phyloP scores from a whole-genome alignment of 2,888 invertebrate genomes.

The Microctonus aethiopoides region DNA sequence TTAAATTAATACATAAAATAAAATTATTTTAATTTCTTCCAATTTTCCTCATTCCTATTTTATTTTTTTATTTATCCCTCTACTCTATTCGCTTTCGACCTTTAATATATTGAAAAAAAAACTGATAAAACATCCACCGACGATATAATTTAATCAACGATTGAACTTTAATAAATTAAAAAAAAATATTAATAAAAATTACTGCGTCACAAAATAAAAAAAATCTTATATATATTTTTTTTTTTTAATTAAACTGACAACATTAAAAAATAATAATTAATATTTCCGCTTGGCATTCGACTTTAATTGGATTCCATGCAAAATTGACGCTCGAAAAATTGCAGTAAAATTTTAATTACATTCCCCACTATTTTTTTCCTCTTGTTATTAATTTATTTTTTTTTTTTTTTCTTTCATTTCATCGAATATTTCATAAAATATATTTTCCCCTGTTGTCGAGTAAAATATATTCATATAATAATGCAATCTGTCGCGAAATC shows the following conservation, averaged over 20 bases:
- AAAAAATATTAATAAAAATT: too few relatives aligned
- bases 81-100: too few relatives aligned
- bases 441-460: neutral
- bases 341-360: constrained; percentile 51
- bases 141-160: too few relatives aligned
- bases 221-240: too few relatives aligned
- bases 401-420: neutral
- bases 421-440: constrained; percentile 9
- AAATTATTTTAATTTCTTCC: too few relatives aligned
- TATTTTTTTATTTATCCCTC: too few relatives aligned
- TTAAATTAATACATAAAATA: too few relatives aligned
- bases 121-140: too few relatives aligned
- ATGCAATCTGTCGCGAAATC: neutral
- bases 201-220: too few relatives aligned
- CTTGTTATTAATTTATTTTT: constrained; percentile 18
- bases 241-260: constrained; percentile 21
- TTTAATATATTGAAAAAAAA: too few relatives aligned
- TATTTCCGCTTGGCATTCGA: constrained; percentile 29
- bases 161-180: too few relatives aligned
- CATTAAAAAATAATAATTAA: constrained; percentile 30
- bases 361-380: constrained; percentile 33
- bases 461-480: neutral
- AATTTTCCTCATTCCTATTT: too few relatives aligned
- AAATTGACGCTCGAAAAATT: constrained; percentile 41
- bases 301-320: constrained; percentile 34